Conservation (phyloP, 2,888 invertebrate species). For the Strigamia maritima region DNA sequence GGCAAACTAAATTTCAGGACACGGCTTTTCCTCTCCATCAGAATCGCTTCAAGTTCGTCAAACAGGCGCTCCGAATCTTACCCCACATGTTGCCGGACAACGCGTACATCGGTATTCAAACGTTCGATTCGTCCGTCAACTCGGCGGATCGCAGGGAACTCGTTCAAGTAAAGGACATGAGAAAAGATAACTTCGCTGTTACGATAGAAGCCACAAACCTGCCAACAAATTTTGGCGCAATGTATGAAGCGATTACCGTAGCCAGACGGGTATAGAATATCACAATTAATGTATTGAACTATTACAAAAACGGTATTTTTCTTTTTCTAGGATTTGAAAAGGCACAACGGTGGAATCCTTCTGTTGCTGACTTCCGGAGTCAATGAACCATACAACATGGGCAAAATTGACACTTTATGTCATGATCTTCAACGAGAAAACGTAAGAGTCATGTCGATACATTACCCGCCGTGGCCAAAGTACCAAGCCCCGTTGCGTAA, state of each 20-base stretch:
- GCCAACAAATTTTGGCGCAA: not conserved
- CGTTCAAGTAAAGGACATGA: not conserved
- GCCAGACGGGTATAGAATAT: not conserved
- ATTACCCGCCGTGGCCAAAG: not conserved
- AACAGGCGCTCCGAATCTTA: not conserved
- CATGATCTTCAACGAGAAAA: not conserved
- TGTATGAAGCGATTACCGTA: not conserved
- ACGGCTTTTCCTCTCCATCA: slow-evolving; percentile 1
- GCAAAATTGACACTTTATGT: not conserved
- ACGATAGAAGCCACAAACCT: not conserved
- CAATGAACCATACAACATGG: not conserved
- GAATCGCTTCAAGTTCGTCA: not conserved
- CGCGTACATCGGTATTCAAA: not conserved
- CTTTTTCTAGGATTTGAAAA: not conserved
- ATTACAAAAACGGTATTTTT: not conserved
- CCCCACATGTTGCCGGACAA: not conserved
- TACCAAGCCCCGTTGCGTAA: not conserved
- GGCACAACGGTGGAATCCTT: slow-evolving; percentile 8
- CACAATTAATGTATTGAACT: not conserved
- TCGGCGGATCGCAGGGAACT: not conserved
- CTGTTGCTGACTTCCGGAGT: not conserved
- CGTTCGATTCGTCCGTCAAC: not conserved
- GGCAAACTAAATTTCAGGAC: not conserved
- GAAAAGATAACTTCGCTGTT: not conserved
- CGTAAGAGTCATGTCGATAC: slow-evolving; percentile 25